These are phyloP conservation scores for Pteropus alecto DNA, from an alignment of 2,113 vertebrate genomes.

Conservation along the genomic window DNA sequence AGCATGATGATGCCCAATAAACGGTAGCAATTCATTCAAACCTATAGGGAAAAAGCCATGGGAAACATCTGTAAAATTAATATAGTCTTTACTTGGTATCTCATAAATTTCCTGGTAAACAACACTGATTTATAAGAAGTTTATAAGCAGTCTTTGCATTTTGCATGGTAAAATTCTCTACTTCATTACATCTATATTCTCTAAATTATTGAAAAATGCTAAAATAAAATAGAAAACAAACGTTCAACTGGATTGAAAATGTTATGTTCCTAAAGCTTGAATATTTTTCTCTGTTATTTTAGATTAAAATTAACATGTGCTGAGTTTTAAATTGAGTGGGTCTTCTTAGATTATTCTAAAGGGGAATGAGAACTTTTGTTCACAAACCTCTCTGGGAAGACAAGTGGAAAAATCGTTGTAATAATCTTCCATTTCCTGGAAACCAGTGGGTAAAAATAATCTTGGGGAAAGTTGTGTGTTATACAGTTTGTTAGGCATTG, in stretches of 20 bases:
- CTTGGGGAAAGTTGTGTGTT: not conserved
- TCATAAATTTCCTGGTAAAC: not conserved
- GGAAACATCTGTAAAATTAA: not conserved
- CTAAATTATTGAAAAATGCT: not conserved
- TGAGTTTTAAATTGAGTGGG: not conserved
- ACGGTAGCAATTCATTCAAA: not conserved
- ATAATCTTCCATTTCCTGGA: not conserved
- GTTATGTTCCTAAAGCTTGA: not conserved
- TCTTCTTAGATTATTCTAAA: not conserved
- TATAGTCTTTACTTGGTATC: not conserved
- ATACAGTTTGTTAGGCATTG: fast-evolving
- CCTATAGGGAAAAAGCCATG: not conserved
- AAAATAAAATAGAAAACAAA: not conserved
- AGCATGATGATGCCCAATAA: not conserved
- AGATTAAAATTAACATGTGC: not conserved
- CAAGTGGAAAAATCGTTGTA: not conserved
- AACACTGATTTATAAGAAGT: not conserved
- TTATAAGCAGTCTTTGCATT: not conserved
- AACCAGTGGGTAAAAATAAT: not conserved
- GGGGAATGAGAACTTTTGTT: not conserved
- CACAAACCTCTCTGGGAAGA: too few species aligned
- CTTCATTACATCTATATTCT: not conserved
- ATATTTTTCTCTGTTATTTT: not conserved
- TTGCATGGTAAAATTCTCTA: not conserved
- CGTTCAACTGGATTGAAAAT: not conserved